Evolutionary conservation across 1,140 invertebrate genomes (phyloP).

Genomic region (Aphelenchoides besseyi): DNA sequence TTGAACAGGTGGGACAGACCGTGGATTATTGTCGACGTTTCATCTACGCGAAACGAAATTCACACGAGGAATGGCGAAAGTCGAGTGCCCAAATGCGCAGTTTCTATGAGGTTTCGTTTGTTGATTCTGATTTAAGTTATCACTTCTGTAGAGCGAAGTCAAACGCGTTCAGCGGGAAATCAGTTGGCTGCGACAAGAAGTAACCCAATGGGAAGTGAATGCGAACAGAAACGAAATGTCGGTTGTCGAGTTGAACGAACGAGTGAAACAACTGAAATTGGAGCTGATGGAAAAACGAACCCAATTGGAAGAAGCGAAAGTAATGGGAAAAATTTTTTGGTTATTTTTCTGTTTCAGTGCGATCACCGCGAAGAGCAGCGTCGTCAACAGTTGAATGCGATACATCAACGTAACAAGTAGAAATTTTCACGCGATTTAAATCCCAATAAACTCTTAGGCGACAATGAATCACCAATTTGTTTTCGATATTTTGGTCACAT

Average conservation of each 20-base stretch:
- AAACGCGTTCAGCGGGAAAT: conserved; percentile 16
- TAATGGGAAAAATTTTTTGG: not conserved
- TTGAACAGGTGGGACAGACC: not conserved
- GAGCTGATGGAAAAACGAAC: conserved; percentile 6
- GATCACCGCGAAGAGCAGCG: not conserved
- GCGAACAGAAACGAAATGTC: conserved; percentile 4
- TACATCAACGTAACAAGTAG: not conserved
- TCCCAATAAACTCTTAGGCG: too few relatives aligned
- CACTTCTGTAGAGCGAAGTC: conserved; percentile 12
- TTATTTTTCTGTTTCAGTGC: not conserved
- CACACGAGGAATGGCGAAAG: conserved; percentile 5
- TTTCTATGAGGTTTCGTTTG: not conserved
- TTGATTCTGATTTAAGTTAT: not conserved
- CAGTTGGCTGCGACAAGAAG: not conserved
- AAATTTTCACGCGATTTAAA: too few relatives aligned
- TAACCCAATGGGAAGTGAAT: conserved; percentile 8
- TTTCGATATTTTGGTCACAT: too few relatives aligned
- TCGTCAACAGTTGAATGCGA: not conserved
- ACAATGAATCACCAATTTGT: too few relatives aligned
- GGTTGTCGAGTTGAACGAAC: conserved; percentile 6
- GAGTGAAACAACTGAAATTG: conserved; percentile 11
- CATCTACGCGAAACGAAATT: conserved; percentile 10
- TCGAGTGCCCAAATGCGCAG: not conserved
- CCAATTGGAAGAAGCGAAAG: conserved; percentile 13
- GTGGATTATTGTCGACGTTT: conserved; percentile 12